Base-by-base conservation (phyloP, 64 coral and sea anemone genomes). In the Actinia tenebrosa region DNA sequence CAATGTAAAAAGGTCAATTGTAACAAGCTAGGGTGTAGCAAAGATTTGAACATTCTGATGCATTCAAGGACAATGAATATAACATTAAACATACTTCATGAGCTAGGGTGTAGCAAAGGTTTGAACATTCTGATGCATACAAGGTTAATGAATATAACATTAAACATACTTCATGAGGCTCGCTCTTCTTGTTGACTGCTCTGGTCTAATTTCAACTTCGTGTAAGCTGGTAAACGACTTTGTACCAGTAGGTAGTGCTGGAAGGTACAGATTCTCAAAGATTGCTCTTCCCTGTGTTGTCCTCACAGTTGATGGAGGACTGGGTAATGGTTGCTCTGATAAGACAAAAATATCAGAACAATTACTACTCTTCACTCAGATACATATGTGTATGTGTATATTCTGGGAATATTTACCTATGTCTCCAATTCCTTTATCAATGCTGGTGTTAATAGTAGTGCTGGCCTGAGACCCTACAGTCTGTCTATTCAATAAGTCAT, bases 241-340 rank as follows among this genome's bases (percentile, higher is more conserved):
- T 17, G 94, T 56, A 16, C 95, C 95, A 72, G 92, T 86, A 9
- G 95, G 89, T 22, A 98, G 77, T 55, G 92, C 89, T 83, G 92
- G 95, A 0, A 98, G 83, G 58, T 89, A 93, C 45, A 99, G 89
- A 86, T 95, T 95, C 54, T 99, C 97, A 91, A 99, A 93, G 71
- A 86, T 20, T 10, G 88, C 97, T 89, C 84, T 92, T 4, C 97
- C 97, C 6, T 80, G 86, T 54, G 83, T 78, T 44, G 93, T 95
- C 25, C 93, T 90, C 1, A 95, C 78, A 23, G 86, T 47, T 26
- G 93, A 53, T 15, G 91, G 93, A 2, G 90, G 81, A 22, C 93
- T 86, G 5, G 90, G 93, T 25, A 98, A 19, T 18, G 71, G 26
- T 42, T 27, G 52, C 53, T 90, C 85, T 84, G 83, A 19, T 78